Evolutionary conservation across 2,888 invertebrate species (phyloP).

Genomic region (Apantesis nais): DNA sequence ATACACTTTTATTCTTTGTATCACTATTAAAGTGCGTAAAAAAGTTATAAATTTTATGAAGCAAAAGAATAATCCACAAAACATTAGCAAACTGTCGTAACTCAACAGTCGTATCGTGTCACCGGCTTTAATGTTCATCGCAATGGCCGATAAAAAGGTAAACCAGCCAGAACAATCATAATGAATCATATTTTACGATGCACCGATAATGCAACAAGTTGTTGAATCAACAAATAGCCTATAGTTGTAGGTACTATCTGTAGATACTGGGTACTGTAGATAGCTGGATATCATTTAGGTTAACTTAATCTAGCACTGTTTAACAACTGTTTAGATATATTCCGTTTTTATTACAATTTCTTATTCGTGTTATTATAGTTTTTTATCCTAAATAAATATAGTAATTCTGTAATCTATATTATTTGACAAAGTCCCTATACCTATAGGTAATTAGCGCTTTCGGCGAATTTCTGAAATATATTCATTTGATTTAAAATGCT

Average conservation of each 20-base stretch:
- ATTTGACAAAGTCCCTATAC: not conserved
- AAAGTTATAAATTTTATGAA: not conserved
- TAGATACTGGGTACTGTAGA: not conserved
- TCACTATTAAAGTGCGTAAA: not conserved
- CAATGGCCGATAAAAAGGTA: slow-evolving; percentile 26
- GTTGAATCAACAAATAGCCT: slow-evolving; percentile 29
- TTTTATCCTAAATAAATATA: not conserved
- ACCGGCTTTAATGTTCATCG: slow-evolving; percentile 17
- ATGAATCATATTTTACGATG: slow-evolving; percentile 34
- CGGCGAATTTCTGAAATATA: not conserved
- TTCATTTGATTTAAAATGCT: not conserved
- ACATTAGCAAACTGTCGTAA: slow-evolving; percentile 18
- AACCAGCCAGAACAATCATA: slow-evolving; percentile 25
- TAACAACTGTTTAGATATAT: not conserved
- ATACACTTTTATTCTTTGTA: not conserved
- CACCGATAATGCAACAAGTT: slow-evolving; percentile 45
- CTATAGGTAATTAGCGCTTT: too few relatives aligned
- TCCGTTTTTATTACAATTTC: not conserved
- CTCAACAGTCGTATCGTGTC: slow-evolving; percentile 8
- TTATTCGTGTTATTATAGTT: not conserved
- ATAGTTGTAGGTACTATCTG: not conserved
- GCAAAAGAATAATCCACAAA: not conserved
- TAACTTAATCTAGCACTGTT: not conserved
- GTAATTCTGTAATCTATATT: not conserved
- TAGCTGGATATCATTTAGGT: slow-evolving; percentile 5